These are phyloP conservation scores for Lates japonicus DNA, from an alignment of 2,797 vertebrate species.

Conservation along the genomic window DNA sequence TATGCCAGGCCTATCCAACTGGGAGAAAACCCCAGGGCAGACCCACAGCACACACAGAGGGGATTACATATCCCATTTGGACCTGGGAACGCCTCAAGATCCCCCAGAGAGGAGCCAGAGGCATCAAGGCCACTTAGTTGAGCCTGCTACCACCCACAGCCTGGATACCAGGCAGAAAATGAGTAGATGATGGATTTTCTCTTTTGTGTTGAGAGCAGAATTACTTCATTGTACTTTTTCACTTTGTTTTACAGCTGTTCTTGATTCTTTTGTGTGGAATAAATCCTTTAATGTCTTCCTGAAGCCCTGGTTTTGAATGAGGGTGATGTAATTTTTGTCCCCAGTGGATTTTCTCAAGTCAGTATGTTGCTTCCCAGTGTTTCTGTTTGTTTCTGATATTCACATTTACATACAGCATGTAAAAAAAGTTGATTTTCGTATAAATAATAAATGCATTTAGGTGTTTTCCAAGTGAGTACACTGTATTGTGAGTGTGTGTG, in stretches of 20 bases:
- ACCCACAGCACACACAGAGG: background rate
- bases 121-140: background rate
- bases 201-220: conserved; percentile 8
- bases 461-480: conserved; percentile 27
- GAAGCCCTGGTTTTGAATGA: conserved; percentile 5
- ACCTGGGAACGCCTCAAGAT: background rate
- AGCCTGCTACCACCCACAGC: background rate
- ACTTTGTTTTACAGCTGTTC: background rate
- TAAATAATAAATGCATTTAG: background rate
- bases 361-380: background rate
- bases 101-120: background rate
- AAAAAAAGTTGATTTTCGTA: background rate
- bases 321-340: conserved; percentile 4
- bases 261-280: conserved; percentile 21
- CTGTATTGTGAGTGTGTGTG: conserved; percentile 1
- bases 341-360: background rate
- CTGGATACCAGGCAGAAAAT: too few species aligned
- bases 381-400: conserved; percentile 9
- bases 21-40: background rate
- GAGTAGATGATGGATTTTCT: background rate
- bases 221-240: conserved; percentile 10
- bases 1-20: background rate
- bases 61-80: background rate
- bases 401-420: conserved; percentile 6
- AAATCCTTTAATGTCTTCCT: conserved; percentile 12